phyloP scores from a whole-genome alignment of 2,113 vertebrate genomes.

The Tursiops truncatus region DNA sequence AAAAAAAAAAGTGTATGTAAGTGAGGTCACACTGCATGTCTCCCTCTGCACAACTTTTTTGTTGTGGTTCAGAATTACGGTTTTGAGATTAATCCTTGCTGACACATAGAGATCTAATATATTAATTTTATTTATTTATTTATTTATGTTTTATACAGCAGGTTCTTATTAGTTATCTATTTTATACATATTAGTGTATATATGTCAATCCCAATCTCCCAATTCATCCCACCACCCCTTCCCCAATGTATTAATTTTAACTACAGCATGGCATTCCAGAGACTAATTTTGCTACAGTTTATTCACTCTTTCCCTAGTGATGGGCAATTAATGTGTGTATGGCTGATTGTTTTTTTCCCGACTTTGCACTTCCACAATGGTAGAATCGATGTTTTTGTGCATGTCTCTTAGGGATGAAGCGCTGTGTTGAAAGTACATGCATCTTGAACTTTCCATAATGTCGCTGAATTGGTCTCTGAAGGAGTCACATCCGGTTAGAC shows the following conservation, averaged over 20 bases:
- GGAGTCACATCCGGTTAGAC: too few species aligned
- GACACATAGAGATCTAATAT: neutral
- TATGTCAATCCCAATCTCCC: too few species aligned
- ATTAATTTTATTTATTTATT: neutral
- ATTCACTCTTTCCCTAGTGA: neutral
- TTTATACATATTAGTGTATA: too few species aligned
- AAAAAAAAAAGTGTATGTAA: neutral
- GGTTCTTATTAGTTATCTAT: too few species aligned
- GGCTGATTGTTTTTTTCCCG: neutral
- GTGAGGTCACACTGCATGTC: neutral
- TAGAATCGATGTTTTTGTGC: neutral
- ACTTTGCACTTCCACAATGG: neutral
- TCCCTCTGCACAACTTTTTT: neutral
- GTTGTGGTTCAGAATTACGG: neutral
- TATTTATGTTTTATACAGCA: too few species aligned
- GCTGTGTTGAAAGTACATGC: neutral
- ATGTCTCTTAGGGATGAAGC: neutral
- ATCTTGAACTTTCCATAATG: neutral
- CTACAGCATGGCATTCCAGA: neutral
- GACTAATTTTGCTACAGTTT: neutral
- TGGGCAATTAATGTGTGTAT: neutral
- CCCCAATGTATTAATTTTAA: neutral
- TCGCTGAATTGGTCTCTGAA: neutral
- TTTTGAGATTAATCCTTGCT: neutral
- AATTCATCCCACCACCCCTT: too few species aligned